These are phyloP conservation scores for Venusia cambrica DNA, from an alignment of 2,888 invertebrate species.

Conservation along the genomic window DNA sequence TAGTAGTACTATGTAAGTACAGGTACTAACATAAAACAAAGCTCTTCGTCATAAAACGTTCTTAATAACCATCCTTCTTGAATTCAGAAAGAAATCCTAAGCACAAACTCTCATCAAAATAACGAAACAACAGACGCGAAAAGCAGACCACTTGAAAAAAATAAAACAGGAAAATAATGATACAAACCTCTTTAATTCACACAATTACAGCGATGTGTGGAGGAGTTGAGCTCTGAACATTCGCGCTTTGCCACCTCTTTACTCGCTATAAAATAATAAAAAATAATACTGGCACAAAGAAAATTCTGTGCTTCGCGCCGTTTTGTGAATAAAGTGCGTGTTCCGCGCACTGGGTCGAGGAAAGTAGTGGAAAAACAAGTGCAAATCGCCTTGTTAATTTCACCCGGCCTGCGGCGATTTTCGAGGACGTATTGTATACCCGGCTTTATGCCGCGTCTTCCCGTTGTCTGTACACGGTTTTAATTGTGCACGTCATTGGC, in stretches of 20 bases:
- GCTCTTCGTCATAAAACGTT: too few relatives aligned
- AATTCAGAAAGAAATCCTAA: too few relatives aligned
- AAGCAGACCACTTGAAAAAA: conserved; percentile 30
- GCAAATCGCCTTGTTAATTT: conserved; percentile 82
- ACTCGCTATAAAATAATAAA: conserved; percentile 45
- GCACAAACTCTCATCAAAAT: conserved; percentile 19
- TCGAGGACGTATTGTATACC: conserved; percentile 79
- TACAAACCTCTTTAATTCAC: conserved; percentile 72
- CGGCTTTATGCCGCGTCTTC: conserved; percentile 79
- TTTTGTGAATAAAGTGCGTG: conserved; percentile 44
- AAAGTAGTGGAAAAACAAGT: conserved; percentile 76
- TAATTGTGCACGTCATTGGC: conserved; percentile 81
- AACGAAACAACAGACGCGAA: conserved; percentile 29
- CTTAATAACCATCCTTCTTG: too few relatives aligned
- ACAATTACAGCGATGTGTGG: conserved; percentile 68
- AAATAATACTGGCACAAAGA: conserved; percentile 30
- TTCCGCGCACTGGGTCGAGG: conserved; percentile 47
- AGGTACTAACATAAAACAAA: not conserved
- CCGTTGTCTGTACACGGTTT: conserved; percentile 79
- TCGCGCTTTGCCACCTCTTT: conserved; percentile 44
- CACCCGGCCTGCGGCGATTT: conserved; percentile 78
- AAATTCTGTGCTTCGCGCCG: conserved; percentile 31
- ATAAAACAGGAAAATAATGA: conserved; percentile 61
- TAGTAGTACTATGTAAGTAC: too few relatives aligned
- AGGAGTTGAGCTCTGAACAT: conserved; percentile 49